phyloP scores from a whole-genome alignment of 2,888 invertebrate genomes.

The Drosophila diplacantha region DNA sequence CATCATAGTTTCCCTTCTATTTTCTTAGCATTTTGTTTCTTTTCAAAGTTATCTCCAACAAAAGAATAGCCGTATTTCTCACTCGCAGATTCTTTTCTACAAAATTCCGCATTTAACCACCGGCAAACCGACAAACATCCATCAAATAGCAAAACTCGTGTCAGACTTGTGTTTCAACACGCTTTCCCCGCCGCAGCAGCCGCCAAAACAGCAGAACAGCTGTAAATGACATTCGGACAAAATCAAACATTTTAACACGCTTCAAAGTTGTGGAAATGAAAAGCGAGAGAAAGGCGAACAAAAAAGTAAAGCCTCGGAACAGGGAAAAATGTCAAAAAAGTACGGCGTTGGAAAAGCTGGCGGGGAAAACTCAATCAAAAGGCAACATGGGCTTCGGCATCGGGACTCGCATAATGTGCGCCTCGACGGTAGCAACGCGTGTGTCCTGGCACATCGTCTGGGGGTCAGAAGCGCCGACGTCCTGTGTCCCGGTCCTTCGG shows the following conservation, averaged over 20 bases:
- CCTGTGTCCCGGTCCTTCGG: slow-evolving; percentile 25
- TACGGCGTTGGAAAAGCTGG: slow-evolving; percentile 60
- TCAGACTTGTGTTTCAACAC: slow-evolving; percentile 34
- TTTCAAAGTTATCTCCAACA: not conserved
- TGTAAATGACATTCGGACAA: slow-evolving; percentile 69
- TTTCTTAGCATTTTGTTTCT: not conserved
- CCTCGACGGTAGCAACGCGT: slow-evolving; percentile 47
- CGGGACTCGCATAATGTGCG: slow-evolving; percentile 63
- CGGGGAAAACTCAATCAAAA: slow-evolving; percentile 63
- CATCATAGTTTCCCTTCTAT: accelerated
- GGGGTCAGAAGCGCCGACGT: slow-evolving; percentile 55
- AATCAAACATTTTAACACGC: slow-evolving; percentile 73
- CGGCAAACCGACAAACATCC: slow-evolving; percentile 58
- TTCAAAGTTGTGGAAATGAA: slow-evolving; percentile 60
- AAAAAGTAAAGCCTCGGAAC: not conserved
- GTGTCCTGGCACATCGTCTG: slow-evolving; percentile 64
- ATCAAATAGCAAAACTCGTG: slow-evolving; percentile 36
- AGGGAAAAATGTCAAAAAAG: slow-evolving; percentile 64
- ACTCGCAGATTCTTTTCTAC: not conserved
- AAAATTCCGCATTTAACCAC: slow-evolving; percentile 1
- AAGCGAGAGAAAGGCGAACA: slow-evolving; percentile 15
- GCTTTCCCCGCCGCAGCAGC: slow-evolving; percentile 57
- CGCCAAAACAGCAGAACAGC: slow-evolving; percentile 47
- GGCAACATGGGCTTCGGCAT: slow-evolving; percentile 42
- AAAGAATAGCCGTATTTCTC: not conserved